Base-by-base conservation (phyloP, 2,888 invertebrate species). In the Drosophila anomelani region DNA sequence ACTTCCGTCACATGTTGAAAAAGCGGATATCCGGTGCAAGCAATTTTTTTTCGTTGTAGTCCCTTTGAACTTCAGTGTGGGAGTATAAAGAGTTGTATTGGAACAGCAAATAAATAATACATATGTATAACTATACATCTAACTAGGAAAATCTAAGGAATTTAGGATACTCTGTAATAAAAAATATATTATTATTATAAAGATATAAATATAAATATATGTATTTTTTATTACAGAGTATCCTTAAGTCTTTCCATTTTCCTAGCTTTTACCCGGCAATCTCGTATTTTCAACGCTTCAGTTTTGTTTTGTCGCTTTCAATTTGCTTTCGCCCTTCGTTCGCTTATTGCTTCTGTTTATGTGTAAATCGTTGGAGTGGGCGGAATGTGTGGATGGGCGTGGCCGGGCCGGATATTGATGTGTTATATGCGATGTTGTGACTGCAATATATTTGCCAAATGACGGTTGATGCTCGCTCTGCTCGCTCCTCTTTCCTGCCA, bases 21-120 rank as follows among this genome's bases (percentile, higher is more conserved):
- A 64, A 62, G 44, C 88, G 85, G 86, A 86, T 80, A 88, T 86
- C 89, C 85, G 89, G 59, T 74, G 76, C 83, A 88, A 75, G 75
- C 77, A 77, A 78, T 54, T 55, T 60, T 75, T 26, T 60, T 75
- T 51, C 49, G 32, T 59, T 44, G 15, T 49, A 32, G 15, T 56
- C 29, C 20, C 20, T 66, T 26, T 32, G 9, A 36, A 46, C 46
- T 47, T 20, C 38, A 17, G 8, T 5, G 6, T 12, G 41, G 29
- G 13, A 34, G 41, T 5, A 5, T 13, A 47, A 29, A 17, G 29
- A 32, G 20, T 55, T 29, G 3, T 39, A 13, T 39, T 38, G 26
- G 20, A 15, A n/a, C n/a, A n/a, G n/a, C n/a, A n/a, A n/a, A n/a
- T n/a, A n/a, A n/a, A n/a, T n/a, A n/a, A n/a, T n/a, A n/a, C n/a